Evolutionary conservation across 1,140 invertebrate species (phyloP), one percentile per base, ranked within the genome.

Genomic region (Pseudomyrmex cubaensis): DNA sequence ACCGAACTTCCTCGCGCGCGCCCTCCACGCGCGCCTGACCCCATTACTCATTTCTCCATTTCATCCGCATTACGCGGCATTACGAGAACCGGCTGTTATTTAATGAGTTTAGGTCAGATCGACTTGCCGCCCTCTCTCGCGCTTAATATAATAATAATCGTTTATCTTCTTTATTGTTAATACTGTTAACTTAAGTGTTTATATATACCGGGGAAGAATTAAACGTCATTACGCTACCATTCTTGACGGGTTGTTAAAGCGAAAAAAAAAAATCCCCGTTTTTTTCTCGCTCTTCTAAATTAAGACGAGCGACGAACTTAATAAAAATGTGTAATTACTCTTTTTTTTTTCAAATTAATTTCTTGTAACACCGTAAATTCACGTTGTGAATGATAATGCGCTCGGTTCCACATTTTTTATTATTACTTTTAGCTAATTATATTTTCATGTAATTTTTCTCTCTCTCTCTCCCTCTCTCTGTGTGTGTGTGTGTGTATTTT

Each of bases 21-120:
- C 25, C 44, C 63, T 66, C 48, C 59, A 78, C 25, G 15, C 70
- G 67, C 82, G 74, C 75, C 83, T 83, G 80, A 83, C 89, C 86
- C 78, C 87, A 84, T 91, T 90, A 87, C 85, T 89, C 89, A 77
- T 86, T 90, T 87, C 82, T 35, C 80, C 84, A 86, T 87, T 87
- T 86, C 82, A 84, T 22, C 72, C 73, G 78, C 73, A 87, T 90
- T 87, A 83, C 74, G 69, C 56, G 64, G 70, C 78, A 85, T 78
- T 80, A 76, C 82, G 86, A 80, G 84, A 89, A 89, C 82, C 84
- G 66, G 72, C 82, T 46, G 70, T 54, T 77, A 82, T 90, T 88
- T 90, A 90, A 90, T 84, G 89, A 90, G 57, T 90, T 82, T 77
- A 84, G 69, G 74, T n/a, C 50, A 22, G 22, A 70, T 69, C n/a